Base-by-base conservation (phyloP, 1,140 invertebrate species). In the Harlomillsia oculata region DNA sequence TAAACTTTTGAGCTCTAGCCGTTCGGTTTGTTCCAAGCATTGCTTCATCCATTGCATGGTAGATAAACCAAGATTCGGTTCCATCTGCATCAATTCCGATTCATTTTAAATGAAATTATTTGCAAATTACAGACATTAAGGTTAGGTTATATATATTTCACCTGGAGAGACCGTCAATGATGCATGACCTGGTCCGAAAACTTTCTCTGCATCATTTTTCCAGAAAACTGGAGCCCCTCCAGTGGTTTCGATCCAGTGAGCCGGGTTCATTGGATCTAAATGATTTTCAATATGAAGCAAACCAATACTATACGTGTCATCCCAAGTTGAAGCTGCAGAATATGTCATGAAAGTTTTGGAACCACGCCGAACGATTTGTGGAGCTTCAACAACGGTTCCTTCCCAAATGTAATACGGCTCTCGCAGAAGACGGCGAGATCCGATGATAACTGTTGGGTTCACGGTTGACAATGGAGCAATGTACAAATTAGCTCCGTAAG, bases 41-140 rank as follows among this genome's bases (percentile, higher is more conserved):
- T 6, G 29, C 48, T n/a, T 54, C 49, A 32, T 46, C 40, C 56
- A 62, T 62, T 20, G 60, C 60, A 34, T 62, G 60, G 25, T 62
- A 62, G 1, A 62, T 46, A n/a, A 62, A 25, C 55, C 61, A 63
- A 16, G 55, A 54, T 26, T 63, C 61, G 13, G 29, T 50, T 18
- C 48, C 48, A 41, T 63, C 61, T 56, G 11, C 18, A 5, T 13
- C 16, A 44, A 3, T 18, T 45, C 23, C 26, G 8, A 45, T 29
- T 9, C 26, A 44, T 44, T 44, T 26, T 26, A 28, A 2, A 26
- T n/a, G n/a, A n/a, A n/a, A n/a, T n/a, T n/a, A n/a, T n/a, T n/a
- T n/a, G n/a, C n/a, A n/a, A n/a, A n/a, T n/a, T n/a, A n/a, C n/a
- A n/a, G n/a, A n/a, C n/a, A n/a, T n/a, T n/a, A n/a, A n/a, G n/a